Conservation (phyloP, 2,888 invertebrate genomes). For the Chrysolina haemoptera region DNA sequence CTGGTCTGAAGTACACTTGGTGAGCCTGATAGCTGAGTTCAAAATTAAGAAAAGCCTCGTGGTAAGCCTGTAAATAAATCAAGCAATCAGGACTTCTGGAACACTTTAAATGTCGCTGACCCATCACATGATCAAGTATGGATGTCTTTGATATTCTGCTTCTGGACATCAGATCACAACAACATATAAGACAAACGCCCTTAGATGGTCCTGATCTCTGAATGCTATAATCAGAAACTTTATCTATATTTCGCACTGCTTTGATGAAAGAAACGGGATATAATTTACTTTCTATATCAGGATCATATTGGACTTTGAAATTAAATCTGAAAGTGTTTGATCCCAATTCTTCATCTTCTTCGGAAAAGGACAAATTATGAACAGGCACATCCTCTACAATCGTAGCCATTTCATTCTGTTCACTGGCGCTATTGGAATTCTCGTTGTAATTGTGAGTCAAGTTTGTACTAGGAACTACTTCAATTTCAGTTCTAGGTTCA, state of each 20-base stretch:
- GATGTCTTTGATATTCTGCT: conserved; percentile 46
- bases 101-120: conserved; percentile 55
- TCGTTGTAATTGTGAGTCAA: conserved; percentile 28
- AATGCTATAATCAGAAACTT: conserved; percentile 52
- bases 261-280: conserved; percentile 56
- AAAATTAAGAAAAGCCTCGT: conserved; percentile 57
- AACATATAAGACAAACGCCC: conserved; percentile 59
- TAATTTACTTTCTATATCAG: conserved; percentile 48
- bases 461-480: conserved; percentile 20
- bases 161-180: conserved; percentile 52
- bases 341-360: conserved; percentile 37
- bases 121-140: conserved; percentile 56
- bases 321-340: conserved; percentile 57
- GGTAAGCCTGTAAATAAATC: conserved; percentile 54
- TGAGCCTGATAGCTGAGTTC: conserved; percentile 59
- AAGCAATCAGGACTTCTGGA: conserved; percentile 36
- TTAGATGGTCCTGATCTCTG: conserved; percentile 50
- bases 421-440: conserved; percentile 48
- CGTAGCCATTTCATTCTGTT: conserved; percentile 39
- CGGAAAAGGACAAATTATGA: conserved; percentile 23
- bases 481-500: background rate
- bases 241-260: conserved; percentile 52
- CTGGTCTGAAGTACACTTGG: conserved; percentile 59
- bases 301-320: conserved; percentile 52
- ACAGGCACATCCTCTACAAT: conserved; percentile 15